Evolutionary conservation across 2,113 vertebrate species (phyloP).

Genomic region (Cairina moschata): DNA sequence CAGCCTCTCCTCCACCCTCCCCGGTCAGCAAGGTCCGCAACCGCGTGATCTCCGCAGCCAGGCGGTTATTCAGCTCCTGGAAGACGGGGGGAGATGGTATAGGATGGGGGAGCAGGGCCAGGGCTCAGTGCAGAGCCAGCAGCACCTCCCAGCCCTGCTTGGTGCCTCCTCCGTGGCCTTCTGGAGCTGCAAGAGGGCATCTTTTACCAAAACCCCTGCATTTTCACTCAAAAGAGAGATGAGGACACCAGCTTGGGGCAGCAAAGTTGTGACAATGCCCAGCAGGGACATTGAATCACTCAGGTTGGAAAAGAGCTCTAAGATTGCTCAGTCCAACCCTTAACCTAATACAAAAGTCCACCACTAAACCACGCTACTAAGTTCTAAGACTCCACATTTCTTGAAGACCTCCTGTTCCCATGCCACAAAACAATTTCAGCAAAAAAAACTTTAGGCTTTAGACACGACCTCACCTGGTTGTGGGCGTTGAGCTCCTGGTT

Average conservation of each 20-base stretch:
- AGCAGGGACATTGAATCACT: not conserved
- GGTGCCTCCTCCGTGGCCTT: not conserved
- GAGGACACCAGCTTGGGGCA: not conserved
- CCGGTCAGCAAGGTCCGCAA: conserved; percentile 90
- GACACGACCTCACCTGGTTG: conserved; percentile 86
- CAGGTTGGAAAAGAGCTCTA: too few relatives aligned
- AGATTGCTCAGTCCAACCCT: too few relatives aligned
- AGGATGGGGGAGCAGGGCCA: not conserved
- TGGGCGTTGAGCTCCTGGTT: conserved; percentile 98
- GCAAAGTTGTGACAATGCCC: not conserved
- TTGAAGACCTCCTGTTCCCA: too few relatives aligned
- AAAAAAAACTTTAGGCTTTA: too few relatives aligned
- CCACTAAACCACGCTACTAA: too few relatives aligned
- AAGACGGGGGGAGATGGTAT: not conserved
- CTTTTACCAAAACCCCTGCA: not conserved
- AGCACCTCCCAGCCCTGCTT: not conserved
- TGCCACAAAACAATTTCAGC: too few relatives aligned
- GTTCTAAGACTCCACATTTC: too few relatives aligned
- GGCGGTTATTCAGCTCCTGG: conserved; percentile 96
- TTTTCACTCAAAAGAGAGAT: not conserved
- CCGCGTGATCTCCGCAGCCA: conserved; percentile 92
- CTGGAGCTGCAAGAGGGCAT: not conserved
- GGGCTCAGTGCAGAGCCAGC: fast-evolving
- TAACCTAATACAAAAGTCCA: too few relatives aligned
- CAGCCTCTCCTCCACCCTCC: conserved; percentile 80